Percentiles rank a stretch among this genome's conserved stretches.
phyloP scores from a whole-genome alignment of 2,888 invertebrate species.

The Spodoptera exigua region DNA sequence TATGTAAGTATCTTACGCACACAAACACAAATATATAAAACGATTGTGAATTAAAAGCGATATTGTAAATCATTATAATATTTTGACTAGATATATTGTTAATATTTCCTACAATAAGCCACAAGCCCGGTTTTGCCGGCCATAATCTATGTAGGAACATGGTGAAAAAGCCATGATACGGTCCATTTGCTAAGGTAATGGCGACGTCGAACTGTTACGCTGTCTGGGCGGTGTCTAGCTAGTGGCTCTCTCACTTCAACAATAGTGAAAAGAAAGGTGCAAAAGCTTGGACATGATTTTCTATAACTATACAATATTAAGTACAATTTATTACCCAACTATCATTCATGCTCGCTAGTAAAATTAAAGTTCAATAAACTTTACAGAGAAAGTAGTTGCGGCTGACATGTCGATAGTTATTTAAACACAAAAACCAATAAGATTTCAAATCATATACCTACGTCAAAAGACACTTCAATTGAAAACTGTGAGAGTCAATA shows the following conservation, averaged over 20 bases:
- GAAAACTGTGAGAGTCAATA: slow-evolving; percentile 19
- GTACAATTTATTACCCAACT: slow-evolving; percentile 26
- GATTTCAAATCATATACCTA: slow-evolving; percentile 21
- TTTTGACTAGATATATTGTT: slow-evolving; percentile 10
- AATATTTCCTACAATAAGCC: slow-evolving; percentile 18
- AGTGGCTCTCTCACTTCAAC: slow-evolving; percentile 53
- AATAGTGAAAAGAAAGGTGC: slow-evolving; percentile 54
- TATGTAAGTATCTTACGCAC: slow-evolving; percentile 1
- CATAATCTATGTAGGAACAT: slow-evolving; percentile 5
- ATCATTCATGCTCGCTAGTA: slow-evolving; percentile 31
- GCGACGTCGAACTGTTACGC: slow-evolving; percentile 53
- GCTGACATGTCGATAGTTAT: slow-evolving; percentile 39
- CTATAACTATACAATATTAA: slow-evolving; percentile 32
- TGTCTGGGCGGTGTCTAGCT: slow-evolving; percentile 65
- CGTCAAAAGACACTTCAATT: slow-evolving; percentile 20
- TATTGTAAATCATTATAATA: slow-evolving; percentile 5
- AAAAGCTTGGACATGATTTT: slow-evolving; percentile 47
- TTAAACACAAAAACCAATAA: slow-evolving; percentile 41
- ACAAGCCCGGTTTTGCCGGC: slow-evolving; percentile 25
- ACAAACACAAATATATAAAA: neutral
- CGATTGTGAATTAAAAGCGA: neutral
- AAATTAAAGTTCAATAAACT: slow-evolving; percentile 48
- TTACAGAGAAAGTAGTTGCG: slow-evolving; percentile 49
- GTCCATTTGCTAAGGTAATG: slow-evolving; percentile 58
- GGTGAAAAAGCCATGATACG: slow-evolving; percentile 41